Percentiles rank a stretch among this genome's conserved stretches.
phyloP scores from a whole-genome alignment of 2,113 vertebrate genomes.

The Bambusicola thoracicus region DNA sequence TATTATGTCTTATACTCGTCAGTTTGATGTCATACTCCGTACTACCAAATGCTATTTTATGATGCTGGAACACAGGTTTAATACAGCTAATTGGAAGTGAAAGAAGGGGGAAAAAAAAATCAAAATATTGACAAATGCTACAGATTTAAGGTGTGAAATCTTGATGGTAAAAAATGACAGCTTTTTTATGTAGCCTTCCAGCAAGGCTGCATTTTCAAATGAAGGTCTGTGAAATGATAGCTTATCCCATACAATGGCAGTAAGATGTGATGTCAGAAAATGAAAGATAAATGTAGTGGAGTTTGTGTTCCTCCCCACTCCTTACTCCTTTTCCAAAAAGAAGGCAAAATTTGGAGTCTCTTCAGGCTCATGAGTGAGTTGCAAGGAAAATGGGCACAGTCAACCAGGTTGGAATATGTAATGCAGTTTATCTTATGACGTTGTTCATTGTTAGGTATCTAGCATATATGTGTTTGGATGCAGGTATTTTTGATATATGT shows the following conservation, averaged over 20 bases:
- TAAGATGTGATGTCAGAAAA: background rate
- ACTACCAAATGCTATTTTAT: background rate
- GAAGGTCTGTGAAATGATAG: background rate
- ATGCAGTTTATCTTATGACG: background rate
- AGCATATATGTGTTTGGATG: background rate
- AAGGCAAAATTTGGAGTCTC: background rate
- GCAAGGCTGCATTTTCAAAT: background rate
- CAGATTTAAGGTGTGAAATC: background rate
- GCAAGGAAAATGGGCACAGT: background rate
- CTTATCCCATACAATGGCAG: background rate
- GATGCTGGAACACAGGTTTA: background rate
- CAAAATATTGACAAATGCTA: background rate
- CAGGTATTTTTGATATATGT: background rate
- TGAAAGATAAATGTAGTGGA: fast-evolving
- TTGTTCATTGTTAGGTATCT: background rate
- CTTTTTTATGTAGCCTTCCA: background rate
- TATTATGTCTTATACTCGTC: background rate
- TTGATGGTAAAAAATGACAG: background rate
- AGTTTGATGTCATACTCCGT: background rate
- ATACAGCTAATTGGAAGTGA: background rate
- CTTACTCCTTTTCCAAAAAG: background rate
- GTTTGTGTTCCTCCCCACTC: background rate
- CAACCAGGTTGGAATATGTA: background rate
- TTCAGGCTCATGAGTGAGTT: fast-evolving
- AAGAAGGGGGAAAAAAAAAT: background rate